These are phyloP conservation scores for Gymnocypris eckloni DNA, from an alignment of 2,797 vertebrate species.

Conservation along the genomic window DNA sequence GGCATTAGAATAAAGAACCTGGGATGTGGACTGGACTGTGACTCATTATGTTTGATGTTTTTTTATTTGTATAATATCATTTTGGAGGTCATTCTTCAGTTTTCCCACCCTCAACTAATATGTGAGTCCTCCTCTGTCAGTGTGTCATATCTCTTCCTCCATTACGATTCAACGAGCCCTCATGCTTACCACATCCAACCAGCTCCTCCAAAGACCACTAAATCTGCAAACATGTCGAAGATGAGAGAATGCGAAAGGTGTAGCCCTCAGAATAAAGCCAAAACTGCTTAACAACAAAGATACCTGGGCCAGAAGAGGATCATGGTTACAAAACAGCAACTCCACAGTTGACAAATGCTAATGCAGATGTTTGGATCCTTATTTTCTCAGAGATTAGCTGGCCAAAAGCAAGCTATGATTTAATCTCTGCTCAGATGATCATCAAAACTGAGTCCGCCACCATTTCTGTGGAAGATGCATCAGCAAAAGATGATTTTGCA, in stretches of 20 bases:
- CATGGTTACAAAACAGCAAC: slow-evolving; percentile 45
- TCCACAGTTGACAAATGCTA: slow-evolving; percentile 27
- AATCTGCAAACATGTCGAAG: slow-evolving; percentile 24
- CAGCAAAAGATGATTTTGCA: background rate
- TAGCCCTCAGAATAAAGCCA: slow-evolving; percentile 14
- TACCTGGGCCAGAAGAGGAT: slow-evolving; percentile 36
- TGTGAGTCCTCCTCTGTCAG: slow-evolving; percentile 27
- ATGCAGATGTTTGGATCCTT: slow-evolving; percentile 50
- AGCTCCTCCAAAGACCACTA: slow-evolving; percentile 34
- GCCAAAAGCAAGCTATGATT: slow-evolving; percentile 48
- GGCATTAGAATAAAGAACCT: slow-evolving; percentile 1
- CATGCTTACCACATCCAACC: slow-evolving; percentile 27
- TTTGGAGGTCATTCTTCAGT: background rate
- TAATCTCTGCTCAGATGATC: slow-evolving; percentile 30
- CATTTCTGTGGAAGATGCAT: slow-evolving; percentile 27
- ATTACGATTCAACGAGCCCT: slow-evolving; percentile 46
- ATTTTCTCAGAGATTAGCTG: slow-evolving; percentile 41
- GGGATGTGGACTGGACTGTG: no score
- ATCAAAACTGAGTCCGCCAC: slow-evolving; percentile 25
- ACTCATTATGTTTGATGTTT: background rate
- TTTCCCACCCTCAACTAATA: slow-evolving; percentile 59
- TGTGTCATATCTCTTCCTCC: slow-evolving; percentile 57
- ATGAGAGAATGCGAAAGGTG: slow-evolving; percentile 33
- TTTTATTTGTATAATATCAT: background rate
- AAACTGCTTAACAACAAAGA: slow-evolving; percentile 18